Evolutionary conservation across 2,888 invertebrate genomes (phyloP).

Genomic region (Stomorhina lunata): DNA sequence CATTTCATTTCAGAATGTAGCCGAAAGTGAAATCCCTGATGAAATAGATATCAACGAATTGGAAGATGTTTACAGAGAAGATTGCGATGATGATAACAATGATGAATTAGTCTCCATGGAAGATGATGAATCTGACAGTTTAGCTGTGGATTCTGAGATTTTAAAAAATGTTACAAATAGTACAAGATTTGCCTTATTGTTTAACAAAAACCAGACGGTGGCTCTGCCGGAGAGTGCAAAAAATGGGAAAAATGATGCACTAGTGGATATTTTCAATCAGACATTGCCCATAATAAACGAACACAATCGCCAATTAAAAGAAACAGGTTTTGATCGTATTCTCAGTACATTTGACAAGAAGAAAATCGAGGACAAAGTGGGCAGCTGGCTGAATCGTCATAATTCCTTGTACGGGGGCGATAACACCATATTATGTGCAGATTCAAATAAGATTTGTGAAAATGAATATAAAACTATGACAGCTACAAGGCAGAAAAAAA

Average conservation of each 20-base stretch:
- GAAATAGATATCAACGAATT: conserved; percentile 16
- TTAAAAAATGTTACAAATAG: conserved; percentile 41
- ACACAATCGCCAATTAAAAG: conserved; percentile 73
- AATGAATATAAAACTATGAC: background rate
- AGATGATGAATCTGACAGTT: conserved; percentile 45
- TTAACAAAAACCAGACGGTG: background rate
- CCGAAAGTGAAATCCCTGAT: background rate
- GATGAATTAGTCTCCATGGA: conserved; percentile 51
- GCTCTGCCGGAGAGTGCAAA: background rate
- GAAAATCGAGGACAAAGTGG: conserved; percentile 74
- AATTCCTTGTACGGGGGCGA: conserved; percentile 59
- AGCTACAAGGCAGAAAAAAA: background rate
- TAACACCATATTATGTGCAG: background rate
- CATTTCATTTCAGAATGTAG: conserved; percentile 47
- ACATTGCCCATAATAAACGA: conserved; percentile 74
- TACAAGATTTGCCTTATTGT: background rate
- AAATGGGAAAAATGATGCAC: conserved; percentile 30
- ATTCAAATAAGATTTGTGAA: background rate
- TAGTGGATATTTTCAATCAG: conserved; percentile 71
- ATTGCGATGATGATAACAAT: background rate
- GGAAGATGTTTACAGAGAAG: background rate
- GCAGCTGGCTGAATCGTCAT: conserved; percentile 74
- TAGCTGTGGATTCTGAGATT: conserved; percentile 47
- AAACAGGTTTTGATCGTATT: conserved; percentile 73
- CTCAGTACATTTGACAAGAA: conserved; percentile 74